Percentiles rank a stretch among this genome's conserved stretches.
These are phyloP conservation scores for Echinops telfairi DNA, from an alignment of 2,113 vertebrate genomes.

Conservation along the genomic window DNA sequence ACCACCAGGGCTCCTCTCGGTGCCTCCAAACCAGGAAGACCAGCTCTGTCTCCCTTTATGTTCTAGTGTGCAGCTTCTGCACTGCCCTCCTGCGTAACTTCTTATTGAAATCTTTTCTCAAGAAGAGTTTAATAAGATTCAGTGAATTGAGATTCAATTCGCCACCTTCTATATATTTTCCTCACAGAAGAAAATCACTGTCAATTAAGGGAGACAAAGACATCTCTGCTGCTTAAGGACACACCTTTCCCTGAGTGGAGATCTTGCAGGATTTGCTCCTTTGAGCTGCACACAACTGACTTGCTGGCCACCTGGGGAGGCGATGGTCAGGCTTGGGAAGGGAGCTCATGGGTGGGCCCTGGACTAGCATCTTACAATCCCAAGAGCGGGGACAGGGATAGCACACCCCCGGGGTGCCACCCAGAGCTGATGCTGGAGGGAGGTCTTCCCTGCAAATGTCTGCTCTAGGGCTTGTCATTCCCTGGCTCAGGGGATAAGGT, in stretches of 20 bases:
- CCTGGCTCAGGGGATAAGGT: background rate
- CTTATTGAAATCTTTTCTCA: slow-evolving; percentile 52
- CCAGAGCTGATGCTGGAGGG: too few relatives aligned
- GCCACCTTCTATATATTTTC: slow-evolving; percentile 61
- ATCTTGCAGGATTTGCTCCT: background rate
- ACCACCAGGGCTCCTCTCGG: rapidly evolving
- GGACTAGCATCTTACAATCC: background rate
- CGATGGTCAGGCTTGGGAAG: background rate
- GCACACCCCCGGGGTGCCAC: background rate
- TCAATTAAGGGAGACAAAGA: slow-evolving; percentile 59
- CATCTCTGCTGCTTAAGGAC: background rate
- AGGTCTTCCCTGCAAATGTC: rapidly evolving
- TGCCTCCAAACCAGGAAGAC: rapidly evolving
- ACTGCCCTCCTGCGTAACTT: slow-evolving; percentile 22
- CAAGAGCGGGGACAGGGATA: background rate
- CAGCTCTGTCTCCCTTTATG: background rate
- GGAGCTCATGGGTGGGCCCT: background rate
- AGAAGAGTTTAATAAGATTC: slow-evolving; percentile 21
- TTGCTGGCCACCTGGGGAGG: rapidly evolving
- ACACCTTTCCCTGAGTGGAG: rapidly evolving
- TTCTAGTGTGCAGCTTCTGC: rapidly evolving
- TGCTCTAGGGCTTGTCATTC: rapidly evolving
- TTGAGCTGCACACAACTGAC: background rate
- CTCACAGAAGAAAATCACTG: slow-evolving; percentile 58
- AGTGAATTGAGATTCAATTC: slow-evolving; percentile 41